phyloP scores from a whole-genome alignment of 1,140 invertebrate species.

The Sycophila sp. region DNA sequence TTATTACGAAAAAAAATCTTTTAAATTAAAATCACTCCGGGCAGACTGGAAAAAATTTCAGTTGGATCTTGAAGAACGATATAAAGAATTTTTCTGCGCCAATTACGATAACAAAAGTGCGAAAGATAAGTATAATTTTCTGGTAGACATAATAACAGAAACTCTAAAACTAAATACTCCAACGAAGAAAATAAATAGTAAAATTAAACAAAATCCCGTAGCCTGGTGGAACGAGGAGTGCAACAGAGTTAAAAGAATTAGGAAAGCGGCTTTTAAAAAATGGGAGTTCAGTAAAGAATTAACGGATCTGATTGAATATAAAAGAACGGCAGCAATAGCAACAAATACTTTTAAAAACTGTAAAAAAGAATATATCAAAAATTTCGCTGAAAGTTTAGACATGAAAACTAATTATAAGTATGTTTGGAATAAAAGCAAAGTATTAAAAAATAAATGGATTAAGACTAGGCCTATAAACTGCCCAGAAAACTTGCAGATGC shows the following conservation, averaged over 20 bases:
- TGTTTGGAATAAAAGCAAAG: background rate
- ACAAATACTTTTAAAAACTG: constrained; percentile 34
- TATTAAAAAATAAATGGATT: background rate
- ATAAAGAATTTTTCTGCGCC: background rate
- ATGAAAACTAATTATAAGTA: background rate
- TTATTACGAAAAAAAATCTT: constrained; percentile 22
- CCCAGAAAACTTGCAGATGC: background rate
- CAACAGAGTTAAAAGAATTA: constrained; percentile 13
- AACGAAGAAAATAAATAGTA: too few relatives aligned
- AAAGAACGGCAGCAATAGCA: background rate
- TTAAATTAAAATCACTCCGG: constrained; percentile 28
- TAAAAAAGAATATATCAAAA: constrained; percentile 15
- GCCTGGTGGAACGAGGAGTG: constrained; percentile 34
- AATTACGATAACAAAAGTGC: background rate
- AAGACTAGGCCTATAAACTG: background rate
- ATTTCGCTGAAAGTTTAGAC: constrained; percentile 7
- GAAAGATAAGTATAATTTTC: constrained; percentile 17
- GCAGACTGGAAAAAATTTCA: constrained; percentile 15
- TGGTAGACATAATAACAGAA: constrained; percentile 28
- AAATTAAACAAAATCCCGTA: constrained; percentile 13
- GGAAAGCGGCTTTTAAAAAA: constrained; percentile 23
- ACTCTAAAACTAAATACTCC: too few relatives aligned
- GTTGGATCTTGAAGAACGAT: too few relatives aligned
- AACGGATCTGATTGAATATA: constrained; percentile 28
- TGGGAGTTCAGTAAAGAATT: constrained; percentile 21